These are phyloP conservation scores for Pangasius djambal DNA, from an alignment of 2,797 vertebrate genomes.

Conservation along the genomic window DNA sequence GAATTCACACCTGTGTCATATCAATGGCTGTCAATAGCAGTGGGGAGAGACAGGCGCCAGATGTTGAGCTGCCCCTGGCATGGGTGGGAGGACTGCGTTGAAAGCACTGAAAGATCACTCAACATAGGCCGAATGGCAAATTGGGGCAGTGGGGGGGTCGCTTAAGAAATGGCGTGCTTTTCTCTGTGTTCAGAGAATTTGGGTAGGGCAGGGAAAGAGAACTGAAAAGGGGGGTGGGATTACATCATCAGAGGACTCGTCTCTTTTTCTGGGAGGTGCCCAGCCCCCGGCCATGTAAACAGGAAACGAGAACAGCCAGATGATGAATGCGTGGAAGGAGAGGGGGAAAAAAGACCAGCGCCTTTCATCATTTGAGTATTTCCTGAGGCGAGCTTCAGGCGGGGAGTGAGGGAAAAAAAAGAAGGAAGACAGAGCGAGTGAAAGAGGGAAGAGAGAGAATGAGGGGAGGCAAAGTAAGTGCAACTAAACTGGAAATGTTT, in stretches of 20 bases:
- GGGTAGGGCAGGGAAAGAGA: conserved; percentile 13
- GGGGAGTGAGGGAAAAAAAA: neutral
- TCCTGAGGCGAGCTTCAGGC: conserved; percentile 56
- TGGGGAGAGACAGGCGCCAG: conserved; percentile 30
- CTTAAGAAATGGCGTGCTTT: conserved; percentile 13
- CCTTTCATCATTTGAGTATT: conserved; percentile 62
- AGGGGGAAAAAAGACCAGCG: conserved; percentile 27
- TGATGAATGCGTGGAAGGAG: conserved; percentile 59
- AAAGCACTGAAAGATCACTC: conserved; percentile 38
- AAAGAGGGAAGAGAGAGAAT: conserved; percentile 30
- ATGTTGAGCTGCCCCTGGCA: conserved; percentile 33
- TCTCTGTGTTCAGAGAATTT: conserved; percentile 40
- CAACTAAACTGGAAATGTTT: conserved; percentile 55
- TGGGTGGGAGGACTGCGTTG: conserved; percentile 23
- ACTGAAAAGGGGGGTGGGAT: conserved; percentile 31
- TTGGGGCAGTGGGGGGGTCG: neutral
- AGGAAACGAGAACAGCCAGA: conserved; percentile 53
- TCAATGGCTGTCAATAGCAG: conserved; percentile 46
- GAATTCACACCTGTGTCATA: conserved; percentile 45
- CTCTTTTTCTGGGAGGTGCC: conserved; percentile 42
- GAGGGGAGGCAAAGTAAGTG: conserved; percentile 35
- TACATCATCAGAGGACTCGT: conserved; percentile 59
- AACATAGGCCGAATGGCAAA: conserved; percentile 10
- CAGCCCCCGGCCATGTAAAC: conserved; percentile 57
- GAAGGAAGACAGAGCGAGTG: neutral